Base-by-base conservation (phyloP, 1,140 invertebrate genomes). In the Bacillus rossius region DNA sequence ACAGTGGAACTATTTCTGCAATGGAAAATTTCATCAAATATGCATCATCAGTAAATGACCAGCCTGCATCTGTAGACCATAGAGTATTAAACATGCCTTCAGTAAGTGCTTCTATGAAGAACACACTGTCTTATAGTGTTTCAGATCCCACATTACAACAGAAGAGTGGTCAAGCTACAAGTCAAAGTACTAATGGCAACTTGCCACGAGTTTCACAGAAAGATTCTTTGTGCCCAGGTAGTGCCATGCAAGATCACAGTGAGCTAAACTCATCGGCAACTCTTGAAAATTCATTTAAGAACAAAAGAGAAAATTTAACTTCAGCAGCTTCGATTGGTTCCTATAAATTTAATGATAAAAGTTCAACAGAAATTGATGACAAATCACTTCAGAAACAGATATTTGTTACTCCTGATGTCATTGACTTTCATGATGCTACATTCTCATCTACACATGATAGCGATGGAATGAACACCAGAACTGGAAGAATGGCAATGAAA, bases 361-460 rank as follows among this genome's bases (percentile, higher is more conserved):
- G 14, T 29, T 50, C 48, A 29, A n/a, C 14, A 10, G 41, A 52
- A 7, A 51, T 50, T n/a, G 57, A 59, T 48, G 57, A 59, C 23
- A 79, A 79, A 72, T 75, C 78, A 68, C 78, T 79, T 69, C 76
- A 79, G 64, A 76, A 74, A 23, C 76, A 77, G 70, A 78, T 79
- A 74, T 71, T 76, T 42, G 74, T 79, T 59, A 75, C 76, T 70
- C 75, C 75, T 67, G 29, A 34, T 34, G 29, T 7, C 10, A 7
- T 34, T 34, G 29, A 34, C 10, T 34, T 34, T 34, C 29, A 34
- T 4, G 29, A 34, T 34, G 29, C 29, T 7, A 34, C 29, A 34
- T 34, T 34, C 10, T 4, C 29, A 7, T 7, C 29, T 34, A 7
- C 29, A 34, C 29, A 34, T 7, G 4, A 4, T 10, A 34, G 29